phyloP scores from a whole-genome alignment of 2,113 vertebrate species.

The Origma solitaria region DNA sequence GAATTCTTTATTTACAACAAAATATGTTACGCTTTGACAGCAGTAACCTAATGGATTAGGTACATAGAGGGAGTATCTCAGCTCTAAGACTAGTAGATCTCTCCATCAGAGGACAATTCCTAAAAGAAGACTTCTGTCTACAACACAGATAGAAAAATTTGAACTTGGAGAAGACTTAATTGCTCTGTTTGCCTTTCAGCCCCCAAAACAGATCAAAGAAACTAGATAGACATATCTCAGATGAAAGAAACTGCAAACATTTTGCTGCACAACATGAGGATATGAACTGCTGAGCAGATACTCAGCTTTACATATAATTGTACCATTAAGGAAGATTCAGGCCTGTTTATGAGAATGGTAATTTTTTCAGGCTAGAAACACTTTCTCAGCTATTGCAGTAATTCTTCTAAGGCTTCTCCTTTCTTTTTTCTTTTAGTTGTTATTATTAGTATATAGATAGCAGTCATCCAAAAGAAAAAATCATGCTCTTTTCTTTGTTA shows the following conservation, averaged over 20 bases:
- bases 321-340: not conserved
- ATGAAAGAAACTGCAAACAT: not conserved
- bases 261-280: not conserved
- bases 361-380: not conserved
- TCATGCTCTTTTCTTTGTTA: not conserved
- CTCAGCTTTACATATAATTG: not conserved
- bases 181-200: not conserved
- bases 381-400: not conserved
- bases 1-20: not conserved
- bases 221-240: not conserved
- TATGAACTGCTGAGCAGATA: not conserved
- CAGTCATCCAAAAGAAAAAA: not conserved
- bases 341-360: not conserved
- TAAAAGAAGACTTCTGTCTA: not conserved
- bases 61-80: not conserved
- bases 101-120: not conserved
- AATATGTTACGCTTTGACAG: not conserved
- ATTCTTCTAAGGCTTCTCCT: not conserved
- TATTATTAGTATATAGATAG: not conserved
- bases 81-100: not conserved
- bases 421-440: not conserved
- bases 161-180: not conserved
- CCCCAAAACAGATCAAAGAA: not conserved
- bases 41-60: not conserved
- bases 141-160: not conserved